A percentile compares a stretch with the other conserved stretches of the same genome.
These are phyloP conservation scores for Brevimyrus niger DNA, from an alignment of 2,113 vertebrate species.

Conservation along the genomic window DNA sequence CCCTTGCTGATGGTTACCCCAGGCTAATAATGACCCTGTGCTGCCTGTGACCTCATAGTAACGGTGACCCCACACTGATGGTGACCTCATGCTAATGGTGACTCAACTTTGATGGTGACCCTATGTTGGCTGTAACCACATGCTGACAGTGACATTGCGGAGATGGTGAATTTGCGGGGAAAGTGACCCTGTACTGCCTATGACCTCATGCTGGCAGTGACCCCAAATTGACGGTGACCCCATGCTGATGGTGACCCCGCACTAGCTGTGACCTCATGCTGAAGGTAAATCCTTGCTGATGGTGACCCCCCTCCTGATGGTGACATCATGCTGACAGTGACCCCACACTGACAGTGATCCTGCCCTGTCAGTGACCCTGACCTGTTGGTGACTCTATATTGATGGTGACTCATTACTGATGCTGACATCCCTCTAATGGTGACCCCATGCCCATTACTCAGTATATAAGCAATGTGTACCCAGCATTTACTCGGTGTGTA, in stretches of 20 bases:
- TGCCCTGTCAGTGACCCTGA: not conserved
- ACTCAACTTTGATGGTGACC: too few relatives aligned
- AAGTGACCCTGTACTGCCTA: not conserved
- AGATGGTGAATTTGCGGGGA: not conserved
- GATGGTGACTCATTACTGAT: not conserved
- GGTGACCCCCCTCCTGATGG: not conserved
- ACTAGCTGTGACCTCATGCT: not conserved
- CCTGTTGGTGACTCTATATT: not conserved
- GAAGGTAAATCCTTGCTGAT: not conserved
- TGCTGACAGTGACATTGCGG: not conserved
- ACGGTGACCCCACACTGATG: not conserved
- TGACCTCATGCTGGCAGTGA: not conserved
- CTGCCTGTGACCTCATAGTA: not conserved
- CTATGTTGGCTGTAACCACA: not conserved
- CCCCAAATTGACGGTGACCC: not conserved
- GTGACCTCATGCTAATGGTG: not conserved
- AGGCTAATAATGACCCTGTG: too few relatives aligned
- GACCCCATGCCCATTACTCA: not conserved
- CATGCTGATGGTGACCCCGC: too few relatives aligned
- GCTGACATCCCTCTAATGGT: not conserved
- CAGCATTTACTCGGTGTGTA: not conserved
- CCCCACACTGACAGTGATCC: not conserved
- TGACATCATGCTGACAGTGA: not conserved
- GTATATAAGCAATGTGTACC: not conserved
- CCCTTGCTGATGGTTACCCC: too few relatives aligned